These are phyloP conservation scores for Sparus aurata DNA, from an alignment of 2,797 vertebrate species.

Conservation along the genomic window DNA sequence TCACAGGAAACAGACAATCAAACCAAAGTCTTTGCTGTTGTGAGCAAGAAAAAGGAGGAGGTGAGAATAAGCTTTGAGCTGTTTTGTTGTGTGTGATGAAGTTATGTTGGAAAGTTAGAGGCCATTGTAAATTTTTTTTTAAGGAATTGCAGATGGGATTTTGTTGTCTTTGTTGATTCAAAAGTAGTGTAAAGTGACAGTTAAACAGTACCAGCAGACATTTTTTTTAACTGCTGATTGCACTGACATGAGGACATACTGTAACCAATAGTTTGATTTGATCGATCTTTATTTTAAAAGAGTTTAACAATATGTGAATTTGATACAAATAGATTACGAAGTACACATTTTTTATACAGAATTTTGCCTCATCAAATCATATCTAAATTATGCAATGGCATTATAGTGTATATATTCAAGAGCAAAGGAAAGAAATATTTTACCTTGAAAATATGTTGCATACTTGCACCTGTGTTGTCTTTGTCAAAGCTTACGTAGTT, in stretches of 20 bases:
- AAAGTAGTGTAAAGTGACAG: not conserved
- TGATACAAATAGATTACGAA: no score
- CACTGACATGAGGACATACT: not conserved
- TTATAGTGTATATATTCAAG: not conserved
- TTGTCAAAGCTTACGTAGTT: no score
- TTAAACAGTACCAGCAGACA: not conserved
- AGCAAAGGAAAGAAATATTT: not conserved
- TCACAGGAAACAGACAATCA: conserved; percentile 99
- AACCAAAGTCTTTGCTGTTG: conserved; percentile 99
- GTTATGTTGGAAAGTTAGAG: not conserved
- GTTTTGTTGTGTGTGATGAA: not conserved
- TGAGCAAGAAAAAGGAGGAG: conserved; percentile 98
- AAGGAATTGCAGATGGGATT: not conserved
- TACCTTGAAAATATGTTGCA: not conserved
- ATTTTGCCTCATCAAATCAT: no score
- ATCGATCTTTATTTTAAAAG: no score
- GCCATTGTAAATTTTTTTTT: not conserved
- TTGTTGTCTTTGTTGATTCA: not conserved
- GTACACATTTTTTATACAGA: no score
- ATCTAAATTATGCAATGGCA: no score
- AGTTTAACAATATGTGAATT: no score
- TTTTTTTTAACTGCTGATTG: not conserved
- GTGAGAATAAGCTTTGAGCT: conserved; percentile 76
- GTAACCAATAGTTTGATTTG: no score
- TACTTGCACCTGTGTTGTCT: not conserved